Conservation (phyloP, 1,140 invertebrate genomes). For the Arion vulgaris region DNA sequence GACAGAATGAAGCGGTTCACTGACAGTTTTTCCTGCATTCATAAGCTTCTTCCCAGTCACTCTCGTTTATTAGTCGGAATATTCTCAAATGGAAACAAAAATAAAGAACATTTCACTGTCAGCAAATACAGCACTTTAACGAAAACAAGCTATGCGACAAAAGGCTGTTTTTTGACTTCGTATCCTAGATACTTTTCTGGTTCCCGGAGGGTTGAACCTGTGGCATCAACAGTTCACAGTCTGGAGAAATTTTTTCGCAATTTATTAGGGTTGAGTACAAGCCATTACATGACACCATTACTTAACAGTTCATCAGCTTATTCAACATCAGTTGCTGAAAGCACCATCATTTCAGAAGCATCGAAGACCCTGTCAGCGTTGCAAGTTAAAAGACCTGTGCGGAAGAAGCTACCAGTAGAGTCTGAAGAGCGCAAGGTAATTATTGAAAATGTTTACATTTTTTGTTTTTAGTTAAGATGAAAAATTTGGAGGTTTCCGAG, state of each 20-base stretch:
- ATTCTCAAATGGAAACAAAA: background rate
- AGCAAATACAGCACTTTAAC: background rate
- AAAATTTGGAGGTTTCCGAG: no score
- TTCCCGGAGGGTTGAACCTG: background rate
- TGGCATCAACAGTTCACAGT: background rate
- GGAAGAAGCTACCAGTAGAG: constrained; percentile 4
- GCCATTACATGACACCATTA: background rate
- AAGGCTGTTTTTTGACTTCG: background rate
- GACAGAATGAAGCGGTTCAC: background rate
- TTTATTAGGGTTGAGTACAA: background rate
- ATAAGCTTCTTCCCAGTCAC: background rate
- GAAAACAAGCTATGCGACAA: background rate
- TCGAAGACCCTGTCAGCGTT: constrained; percentile 17
- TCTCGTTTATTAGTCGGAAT: background rate
- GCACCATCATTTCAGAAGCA: background rate
- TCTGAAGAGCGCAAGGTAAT: constrained; percentile 8
- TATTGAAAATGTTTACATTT: background rate
- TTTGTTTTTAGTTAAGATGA: no score
- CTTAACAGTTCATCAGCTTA: background rate
- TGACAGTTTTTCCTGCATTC: no score
- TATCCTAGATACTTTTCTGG: background rate
- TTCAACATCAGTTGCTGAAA: background rate
- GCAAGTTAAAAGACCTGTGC: constrained; percentile 17
- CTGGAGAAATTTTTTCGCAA: background rate
- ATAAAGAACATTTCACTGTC: background rate